Percentiles rank a stretch among this genome's conserved stretches.
Conservation (phyloP, 2,797 vertebrate genomes). For the Adrianichthys oophorus region DNA sequence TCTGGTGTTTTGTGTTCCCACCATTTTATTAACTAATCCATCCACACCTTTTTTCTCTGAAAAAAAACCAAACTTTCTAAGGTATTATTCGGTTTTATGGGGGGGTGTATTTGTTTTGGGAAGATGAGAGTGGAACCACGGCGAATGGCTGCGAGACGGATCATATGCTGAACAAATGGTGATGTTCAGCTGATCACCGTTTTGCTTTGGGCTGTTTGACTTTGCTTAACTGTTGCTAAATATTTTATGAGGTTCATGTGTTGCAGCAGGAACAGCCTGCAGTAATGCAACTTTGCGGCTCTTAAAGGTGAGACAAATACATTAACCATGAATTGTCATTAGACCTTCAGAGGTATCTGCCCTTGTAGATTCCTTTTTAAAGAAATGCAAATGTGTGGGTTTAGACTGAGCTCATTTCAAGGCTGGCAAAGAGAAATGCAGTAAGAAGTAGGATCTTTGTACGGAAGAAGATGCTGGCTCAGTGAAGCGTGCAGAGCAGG, state of each 20-base stretch:
- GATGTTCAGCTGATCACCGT: conserved; percentile 57
- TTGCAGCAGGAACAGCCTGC: conserved; percentile 27
- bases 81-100: no score
- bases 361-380: not conserved
- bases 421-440: conserved; percentile 32
- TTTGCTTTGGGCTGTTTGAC: conserved; percentile 57
- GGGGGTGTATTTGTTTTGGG: conserved; percentile 1
- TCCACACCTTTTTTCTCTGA: not conserved
- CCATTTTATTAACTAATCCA: not conserved
- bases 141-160: conserved; percentile 41
- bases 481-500: conserved; percentile 60
- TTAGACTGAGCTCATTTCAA: conserved; percentile 22
- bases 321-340: no score
- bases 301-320: conserved; percentile 11
- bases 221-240: conserved; percentile 64
- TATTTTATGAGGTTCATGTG: conserved; percentile 59
- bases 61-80: conserved; percentile 7
- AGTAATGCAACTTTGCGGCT: conserved; percentile 14
- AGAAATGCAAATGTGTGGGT: conserved; percentile 2
- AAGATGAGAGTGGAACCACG: conserved; percentile 23
- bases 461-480: conserved; percentile 55
- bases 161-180: conserved; percentile 41
- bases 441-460: conserved; percentile 52
- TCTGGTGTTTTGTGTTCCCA: not conserved
- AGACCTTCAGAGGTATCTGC: no score